Evolutionary conservation across 2,113 vertebrate species (phyloP).

Genomic region (Zosterops hypoxanthus): DNA sequence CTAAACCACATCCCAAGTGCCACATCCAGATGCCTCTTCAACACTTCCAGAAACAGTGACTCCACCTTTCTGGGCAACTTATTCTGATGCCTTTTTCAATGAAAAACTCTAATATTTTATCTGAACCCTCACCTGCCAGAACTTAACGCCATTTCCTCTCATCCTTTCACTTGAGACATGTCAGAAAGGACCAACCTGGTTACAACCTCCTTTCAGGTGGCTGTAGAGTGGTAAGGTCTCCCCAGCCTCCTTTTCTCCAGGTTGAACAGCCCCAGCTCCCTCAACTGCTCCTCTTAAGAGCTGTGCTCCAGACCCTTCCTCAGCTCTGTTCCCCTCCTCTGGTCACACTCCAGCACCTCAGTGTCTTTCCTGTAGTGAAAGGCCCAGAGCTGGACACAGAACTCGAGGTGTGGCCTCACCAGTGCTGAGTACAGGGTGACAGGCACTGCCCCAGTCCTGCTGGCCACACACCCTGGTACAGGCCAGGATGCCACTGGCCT

Average conservation of each 20-base stretch:
- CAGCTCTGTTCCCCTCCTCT: neutral
- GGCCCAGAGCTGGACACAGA: neutral
- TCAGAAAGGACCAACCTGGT: accelerated
- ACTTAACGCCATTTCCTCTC: neutral
- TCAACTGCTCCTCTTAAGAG: neutral
- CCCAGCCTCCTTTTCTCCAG: neutral
- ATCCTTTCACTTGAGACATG: neutral
- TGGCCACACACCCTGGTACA: neutral
- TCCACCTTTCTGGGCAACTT: neutral
- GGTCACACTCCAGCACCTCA: neutral
- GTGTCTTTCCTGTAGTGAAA: too few relatives aligned
- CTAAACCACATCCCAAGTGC: neutral
- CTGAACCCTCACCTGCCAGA: neutral
- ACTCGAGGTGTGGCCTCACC: neutral
- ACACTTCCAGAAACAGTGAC: neutral
- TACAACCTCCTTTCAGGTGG: neutral
- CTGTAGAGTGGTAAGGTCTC: neutral
- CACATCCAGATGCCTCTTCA: neutral
- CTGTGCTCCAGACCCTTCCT: neutral
- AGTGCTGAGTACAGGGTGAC: neutral
- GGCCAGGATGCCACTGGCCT: neutral
- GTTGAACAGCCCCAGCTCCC: neutral
- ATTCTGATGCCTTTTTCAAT: neutral
- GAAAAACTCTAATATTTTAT: neutral
- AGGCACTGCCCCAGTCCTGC: neutral